Evolutionary conservation across 2,113 vertebrate species (phyloP).

Genomic region (Campylorhamphus procurvoides): DNA sequence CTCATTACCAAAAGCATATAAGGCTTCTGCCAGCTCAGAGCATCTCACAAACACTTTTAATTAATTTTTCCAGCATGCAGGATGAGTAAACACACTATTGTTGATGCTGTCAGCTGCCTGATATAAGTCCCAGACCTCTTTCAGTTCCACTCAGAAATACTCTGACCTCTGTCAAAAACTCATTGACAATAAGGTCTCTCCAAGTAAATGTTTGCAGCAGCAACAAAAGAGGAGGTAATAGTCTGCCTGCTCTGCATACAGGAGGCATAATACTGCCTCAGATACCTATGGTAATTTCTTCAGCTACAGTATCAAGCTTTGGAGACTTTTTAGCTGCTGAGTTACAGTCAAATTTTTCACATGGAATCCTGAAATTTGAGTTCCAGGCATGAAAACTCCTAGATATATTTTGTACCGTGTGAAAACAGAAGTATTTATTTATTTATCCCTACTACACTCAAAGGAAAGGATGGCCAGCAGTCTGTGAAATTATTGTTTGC

Average conservation of each 20-base stretch:
- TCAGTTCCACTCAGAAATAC: conserved; percentile 55
- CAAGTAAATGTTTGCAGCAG: conserved; percentile 58
- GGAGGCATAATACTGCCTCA: conserved; percentile 7
- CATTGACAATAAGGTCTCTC: conserved; percentile 60
- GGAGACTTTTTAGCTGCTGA: conserved; percentile 1
- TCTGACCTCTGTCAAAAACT: conserved; percentile 67
- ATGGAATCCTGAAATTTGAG: not conserved
- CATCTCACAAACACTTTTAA: conserved; percentile 43
- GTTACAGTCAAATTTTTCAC: not conserved
- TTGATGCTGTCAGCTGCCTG: conserved; percentile 52
- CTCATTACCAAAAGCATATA: not conserved
- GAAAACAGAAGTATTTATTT: not conserved
- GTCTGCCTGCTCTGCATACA: conserved; percentile 50
- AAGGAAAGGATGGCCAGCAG: conserved; percentile 29
- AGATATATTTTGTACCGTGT: not conserved
- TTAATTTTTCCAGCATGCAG: conserved; percentile 48
- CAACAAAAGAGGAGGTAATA: conserved; percentile 60
- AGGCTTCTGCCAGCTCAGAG: not conserved
- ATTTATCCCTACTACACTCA: not conserved
- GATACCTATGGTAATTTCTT: conserved; percentile 65
- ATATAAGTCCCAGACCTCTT: conserved; percentile 52
- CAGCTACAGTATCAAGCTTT: conserved; percentile 11
- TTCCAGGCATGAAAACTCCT: not conserved
- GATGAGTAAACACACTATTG: conserved; percentile 55
- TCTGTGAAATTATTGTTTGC: conserved; percentile 53